These are phyloP conservation scores for Pseudochirops corinnae DNA, from an alignment of 2,797 vertebrate genomes.

Conservation along the genomic window DNA sequence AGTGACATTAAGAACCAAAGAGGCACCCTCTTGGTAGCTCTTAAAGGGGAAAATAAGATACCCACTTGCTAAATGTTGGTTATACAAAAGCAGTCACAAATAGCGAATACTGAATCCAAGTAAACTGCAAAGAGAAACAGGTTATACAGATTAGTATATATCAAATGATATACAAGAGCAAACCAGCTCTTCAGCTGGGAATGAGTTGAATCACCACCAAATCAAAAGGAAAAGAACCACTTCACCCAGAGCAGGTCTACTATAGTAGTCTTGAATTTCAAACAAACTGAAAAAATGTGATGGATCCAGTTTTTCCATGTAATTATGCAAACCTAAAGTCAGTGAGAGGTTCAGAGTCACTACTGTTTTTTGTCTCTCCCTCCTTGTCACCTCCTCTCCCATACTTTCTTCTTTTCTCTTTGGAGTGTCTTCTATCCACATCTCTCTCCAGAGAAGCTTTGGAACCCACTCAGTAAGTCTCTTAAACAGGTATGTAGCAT, in stretches of 20 bases:
- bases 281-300: neutral
- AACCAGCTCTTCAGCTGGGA: neutral
- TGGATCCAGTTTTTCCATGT: neutral
- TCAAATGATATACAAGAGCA: neutral
- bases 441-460: neutral
- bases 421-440: neutral
- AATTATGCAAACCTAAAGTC: neutral
- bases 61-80: neutral
- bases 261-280: neutral
- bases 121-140: neutral
- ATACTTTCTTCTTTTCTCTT: neutral
- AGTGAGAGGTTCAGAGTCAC: neutral
- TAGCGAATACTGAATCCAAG: neutral
- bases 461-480: neutral
- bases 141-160: neutral
- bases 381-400: neutral
- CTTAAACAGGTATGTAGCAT: neutral
- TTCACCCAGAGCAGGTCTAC: neutral
- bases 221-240: neutral
- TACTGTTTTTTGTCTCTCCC: neutral
- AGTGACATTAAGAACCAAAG: neutral
- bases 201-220: neutral
- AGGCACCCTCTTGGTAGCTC: neutral
- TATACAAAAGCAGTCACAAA: neutral
- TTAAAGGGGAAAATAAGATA: neutral